Evolutionary conservation across 2,888 invertebrate genomes (phyloP), one percentile per base, ranked within the genome.

Genomic region (Teleiodes luculella): DNA sequence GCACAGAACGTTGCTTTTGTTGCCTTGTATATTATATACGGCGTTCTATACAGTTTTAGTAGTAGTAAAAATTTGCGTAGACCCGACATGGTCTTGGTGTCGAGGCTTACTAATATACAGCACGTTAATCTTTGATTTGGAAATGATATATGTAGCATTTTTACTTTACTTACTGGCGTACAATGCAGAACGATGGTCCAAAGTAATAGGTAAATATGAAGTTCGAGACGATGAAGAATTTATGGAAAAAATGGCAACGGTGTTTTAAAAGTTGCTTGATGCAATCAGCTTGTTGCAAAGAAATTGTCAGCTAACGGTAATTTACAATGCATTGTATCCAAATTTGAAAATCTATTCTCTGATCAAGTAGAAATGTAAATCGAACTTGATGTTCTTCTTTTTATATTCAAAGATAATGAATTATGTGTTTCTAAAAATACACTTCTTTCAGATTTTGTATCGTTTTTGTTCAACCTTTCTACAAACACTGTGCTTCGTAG

Each of bases 381-480:
- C 7, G 7, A 39, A 39, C 18, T 39, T 39, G n/a, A 16, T n/a
- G n/a, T n/a, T n/a, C 16, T 16, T 11, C 8, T 16, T 11, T 39
- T n/a, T n/a, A n/a, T n/a, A n/a, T n/a, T n/a, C n/a, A n/a, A n/a
- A n/a, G n/a, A n/a, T n/a, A n/a, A n/a, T n/a, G n/a, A n/a, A n/a
- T n/a, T n/a, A n/a, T n/a, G n/a, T n/a, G n/a, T n/a, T n/a, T n/a
- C n/a, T n/a, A n/a, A n/a, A n/a, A n/a, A n/a, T n/a, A n/a, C n/a
- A n/a, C 16, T 16, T 11, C 8, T 16, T 11, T 39, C 63, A 68
- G 68, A 57, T 67, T 47, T 39, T 65, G 8, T 56, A 45, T n/a
- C 64, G 67, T 47, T 59, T 65, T 16, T 45, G 63, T 7, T 57
- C 63, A 13, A 57, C 62, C 7, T 66, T 69, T 39, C 11, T 59